A percentile compares a stretch with the other conserved stretches of the same genome.
Evolutionary conservation across 2,888 invertebrate species (phyloP).

Genomic region (Caradrina clavipalpis): DNA sequence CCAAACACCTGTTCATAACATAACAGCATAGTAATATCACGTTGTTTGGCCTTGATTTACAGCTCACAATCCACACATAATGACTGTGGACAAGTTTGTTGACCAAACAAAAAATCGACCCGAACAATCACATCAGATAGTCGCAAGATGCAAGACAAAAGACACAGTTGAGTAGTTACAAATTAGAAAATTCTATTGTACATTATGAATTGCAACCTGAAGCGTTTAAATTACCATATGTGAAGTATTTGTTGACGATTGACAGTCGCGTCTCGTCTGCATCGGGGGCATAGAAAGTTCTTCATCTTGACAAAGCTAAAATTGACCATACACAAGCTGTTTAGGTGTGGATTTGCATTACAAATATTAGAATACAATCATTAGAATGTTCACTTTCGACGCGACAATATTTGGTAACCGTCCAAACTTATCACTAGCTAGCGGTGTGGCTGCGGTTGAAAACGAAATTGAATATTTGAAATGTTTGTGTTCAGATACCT

Average conservation of each 20-base stretch:
- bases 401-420: slow-evolving; percentile 68
- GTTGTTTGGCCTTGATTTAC: slow-evolving; percentile 78
- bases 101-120: slow-evolving; percentile 60
- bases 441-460: slow-evolving; percentile 58
- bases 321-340: slow-evolving; percentile 79
- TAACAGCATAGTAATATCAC: slow-evolving; percentile 70
- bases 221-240: slow-evolving; percentile 77
- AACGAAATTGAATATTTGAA: slow-evolving; percentile 62
- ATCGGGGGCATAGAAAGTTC: slow-evolving; percentile 86
- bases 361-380: slow-evolving; percentile 74
- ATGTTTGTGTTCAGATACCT: slow-evolving; percentile 40
- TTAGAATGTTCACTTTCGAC: slow-evolving; percentile 74
- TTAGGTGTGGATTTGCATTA: slow-evolving; percentile 83
- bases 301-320: slow-evolving; percentile 83
- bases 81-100: slow-evolving; percentile 62
- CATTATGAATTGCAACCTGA: slow-evolving; percentile 67
- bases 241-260: slow-evolving; percentile 79
- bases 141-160: slow-evolving; percentile 49
- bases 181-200: slow-evolving; percentile 70
- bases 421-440: slow-evolving; percentile 61
- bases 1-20: slow-evolving; percentile 71
- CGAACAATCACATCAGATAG: slow-evolving; percentile 38
- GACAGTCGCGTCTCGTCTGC: slow-evolving; percentile 76
- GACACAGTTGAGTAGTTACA: slow-evolving; percentile 49
- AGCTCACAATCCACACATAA: slow-evolving; percentile 66